phyloP scores from a whole-genome alignment of 2,113 vertebrate genomes.

The Gnathonemus longibarbis region DNA sequence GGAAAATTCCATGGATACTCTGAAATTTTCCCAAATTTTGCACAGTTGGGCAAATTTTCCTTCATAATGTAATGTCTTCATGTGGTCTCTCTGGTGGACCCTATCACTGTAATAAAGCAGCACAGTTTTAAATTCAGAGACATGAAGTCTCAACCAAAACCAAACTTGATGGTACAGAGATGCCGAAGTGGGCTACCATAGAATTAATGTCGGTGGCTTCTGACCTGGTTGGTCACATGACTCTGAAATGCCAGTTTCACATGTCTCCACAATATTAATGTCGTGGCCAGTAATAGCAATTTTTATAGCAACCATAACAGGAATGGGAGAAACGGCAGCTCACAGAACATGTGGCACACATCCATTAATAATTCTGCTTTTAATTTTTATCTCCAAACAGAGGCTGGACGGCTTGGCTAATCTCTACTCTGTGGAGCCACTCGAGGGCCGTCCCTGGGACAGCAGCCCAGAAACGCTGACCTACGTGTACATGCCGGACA shows the following conservation, averaged over 20 bases:
- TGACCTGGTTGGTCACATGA: constrained; percentile 35
- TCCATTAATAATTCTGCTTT: background rate
- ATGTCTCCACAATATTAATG: background rate
- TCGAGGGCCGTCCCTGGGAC: constrained; percentile 65
- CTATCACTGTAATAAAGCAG: constrained; percentile 32
- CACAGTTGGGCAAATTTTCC: background rate
- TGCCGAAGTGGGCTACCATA: constrained; percentile 20
- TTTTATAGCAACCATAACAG: background rate
- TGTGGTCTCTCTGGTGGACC: constrained; percentile 42
- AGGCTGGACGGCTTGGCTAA: constrained; percentile 67
- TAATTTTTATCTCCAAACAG: constrained; percentile 33
- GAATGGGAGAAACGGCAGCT: background rate
- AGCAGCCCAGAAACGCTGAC: constrained; percentile 56
- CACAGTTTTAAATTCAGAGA: constrained; percentile 45
- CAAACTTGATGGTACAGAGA: constrained; percentile 38
- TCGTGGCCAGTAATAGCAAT: background rate
- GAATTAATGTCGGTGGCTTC: constrained; percentile 31
- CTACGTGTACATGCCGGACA: constrained; percentile 69
- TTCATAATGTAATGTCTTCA: constrained; percentile 1
- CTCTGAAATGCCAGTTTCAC: constrained; percentile 28
- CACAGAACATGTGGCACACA: background rate
- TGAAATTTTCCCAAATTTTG: background rate
- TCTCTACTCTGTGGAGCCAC: constrained; percentile 62
- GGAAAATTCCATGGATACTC: background rate
- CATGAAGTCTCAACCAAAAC: constrained; percentile 55